Conservation (phyloP, 1,140 invertebrate species). For the Latrodectus geometricus region DNA sequence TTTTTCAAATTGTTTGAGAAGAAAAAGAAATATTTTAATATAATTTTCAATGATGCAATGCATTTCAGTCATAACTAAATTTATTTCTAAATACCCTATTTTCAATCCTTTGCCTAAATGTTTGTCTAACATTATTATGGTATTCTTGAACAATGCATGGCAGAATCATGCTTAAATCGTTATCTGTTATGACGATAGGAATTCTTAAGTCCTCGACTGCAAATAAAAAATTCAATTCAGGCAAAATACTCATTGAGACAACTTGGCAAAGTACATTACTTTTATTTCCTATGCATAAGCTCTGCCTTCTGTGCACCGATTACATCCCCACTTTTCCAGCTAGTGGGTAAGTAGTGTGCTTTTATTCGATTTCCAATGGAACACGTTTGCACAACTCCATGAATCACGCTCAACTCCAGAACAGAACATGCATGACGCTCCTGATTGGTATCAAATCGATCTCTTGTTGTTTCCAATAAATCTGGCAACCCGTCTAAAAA, state of each 20-base stretch:
- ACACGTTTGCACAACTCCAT: background rate
- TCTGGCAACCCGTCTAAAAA: slow-evolving; percentile 28
- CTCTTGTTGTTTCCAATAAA: slow-evolving; percentile 34
- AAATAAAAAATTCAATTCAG: too few species aligned
- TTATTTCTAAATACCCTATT: too few species aligned
- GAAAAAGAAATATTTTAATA: too few species aligned
- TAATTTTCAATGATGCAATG: too few species aligned
- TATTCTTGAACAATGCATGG: too few species aligned
- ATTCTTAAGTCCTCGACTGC: too few species aligned
- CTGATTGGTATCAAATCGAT: slow-evolving; percentile 49
- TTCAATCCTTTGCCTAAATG: too few species aligned
- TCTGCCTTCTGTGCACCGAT: background rate
- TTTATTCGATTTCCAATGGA: background rate
- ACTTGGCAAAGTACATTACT: background rate
- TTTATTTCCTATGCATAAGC: background rate
- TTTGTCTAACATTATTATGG: too few species aligned
- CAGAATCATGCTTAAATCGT: too few species aligned
- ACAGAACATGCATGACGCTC: background rate
- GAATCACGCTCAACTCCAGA: background rate
- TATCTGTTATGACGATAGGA: too few species aligned
- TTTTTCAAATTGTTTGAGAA: too few species aligned
- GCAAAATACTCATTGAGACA: background rate
- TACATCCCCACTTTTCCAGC: background rate
- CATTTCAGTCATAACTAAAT: too few species aligned
- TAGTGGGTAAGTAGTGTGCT: background rate